Conservation (phyloP, 2,113 vertebrate genomes). For the Nymphicus hollandicus region DNA sequence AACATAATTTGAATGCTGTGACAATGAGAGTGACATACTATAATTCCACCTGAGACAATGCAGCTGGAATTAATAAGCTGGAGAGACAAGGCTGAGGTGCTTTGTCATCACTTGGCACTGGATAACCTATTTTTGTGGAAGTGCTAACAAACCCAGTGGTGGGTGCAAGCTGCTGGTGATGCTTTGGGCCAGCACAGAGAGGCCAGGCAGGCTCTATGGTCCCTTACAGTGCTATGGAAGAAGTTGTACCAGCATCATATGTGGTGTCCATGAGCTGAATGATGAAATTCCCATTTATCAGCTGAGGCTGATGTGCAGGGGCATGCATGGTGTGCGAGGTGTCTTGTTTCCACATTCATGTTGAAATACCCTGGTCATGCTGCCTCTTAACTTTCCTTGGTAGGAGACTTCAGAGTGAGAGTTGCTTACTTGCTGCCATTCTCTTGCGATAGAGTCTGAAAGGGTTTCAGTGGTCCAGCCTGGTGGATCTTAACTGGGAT, state of each 20-base stretch:
- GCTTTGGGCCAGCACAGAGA: background rate
- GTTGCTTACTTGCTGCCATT: background rate
- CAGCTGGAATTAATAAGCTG: conserved; percentile 25
- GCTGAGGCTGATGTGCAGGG: background rate
- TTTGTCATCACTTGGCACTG: background rate
- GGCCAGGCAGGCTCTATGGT: background rate
- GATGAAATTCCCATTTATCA: background rate
- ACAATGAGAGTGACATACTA: background rate
- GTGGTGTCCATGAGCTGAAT: background rate
- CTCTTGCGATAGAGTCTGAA: background rate
- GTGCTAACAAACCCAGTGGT: background rate
- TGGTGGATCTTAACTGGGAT: background rate
- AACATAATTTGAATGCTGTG: conserved; percentile 19
- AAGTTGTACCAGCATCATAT: background rate
- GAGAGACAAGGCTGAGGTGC: background rate
- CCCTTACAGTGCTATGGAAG: background rate
- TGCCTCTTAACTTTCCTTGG: background rate
- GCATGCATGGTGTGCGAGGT: background rate
- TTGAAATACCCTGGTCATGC: background rate
- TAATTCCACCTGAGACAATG: conserved; percentile 35
- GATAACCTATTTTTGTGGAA: background rate
- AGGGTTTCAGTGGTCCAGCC: background rate
- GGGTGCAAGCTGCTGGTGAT: background rate
- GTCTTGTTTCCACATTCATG: background rate
- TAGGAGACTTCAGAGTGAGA: background rate